Evolutionary conservation across 2,888 invertebrate genomes (phyloP).

Genomic region (Drosophila testacea): DNA sequence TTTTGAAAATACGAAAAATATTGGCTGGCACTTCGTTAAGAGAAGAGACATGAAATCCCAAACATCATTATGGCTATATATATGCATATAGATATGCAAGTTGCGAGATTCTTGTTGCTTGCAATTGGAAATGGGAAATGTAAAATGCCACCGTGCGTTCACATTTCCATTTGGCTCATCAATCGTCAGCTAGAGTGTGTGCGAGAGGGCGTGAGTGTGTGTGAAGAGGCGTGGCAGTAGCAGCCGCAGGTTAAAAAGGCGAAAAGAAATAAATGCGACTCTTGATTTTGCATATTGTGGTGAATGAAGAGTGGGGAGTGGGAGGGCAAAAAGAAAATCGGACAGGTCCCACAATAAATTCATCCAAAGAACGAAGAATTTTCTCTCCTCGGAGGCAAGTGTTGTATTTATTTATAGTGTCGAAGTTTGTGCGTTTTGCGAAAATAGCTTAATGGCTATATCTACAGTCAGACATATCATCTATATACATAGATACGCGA

Average conservation of each 20-base stretch:
- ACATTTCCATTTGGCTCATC: constrained; percentile 51
- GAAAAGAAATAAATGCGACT: constrained; percentile 59
- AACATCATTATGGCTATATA: constrained; percentile 40
- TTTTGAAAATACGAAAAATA: constrained; percentile 18
- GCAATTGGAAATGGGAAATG: constrained; percentile 36
- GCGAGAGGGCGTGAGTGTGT: neutral
- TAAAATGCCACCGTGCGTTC: constrained; percentile 24
- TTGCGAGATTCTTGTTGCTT: constrained; percentile 22
- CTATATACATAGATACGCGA: constrained; percentile 12
- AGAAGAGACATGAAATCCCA: constrained; percentile 38
- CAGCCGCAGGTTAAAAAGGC: constrained; percentile 42
- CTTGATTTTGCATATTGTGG: constrained; percentile 59
- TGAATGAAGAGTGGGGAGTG: too few relatives aligned
- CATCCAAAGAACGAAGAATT: constrained; percentile 40
- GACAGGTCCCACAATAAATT: constrained; percentile 62
- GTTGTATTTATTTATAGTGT: constrained; percentile 74
- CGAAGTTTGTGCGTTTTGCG: constrained; percentile 44
- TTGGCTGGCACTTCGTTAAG: constrained; percentile 31
- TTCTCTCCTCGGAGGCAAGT: constrained; percentile 49
- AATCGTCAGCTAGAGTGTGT: constrained; percentile 45
- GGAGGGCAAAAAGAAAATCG: constrained; percentile 14
- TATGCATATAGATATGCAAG: constrained; percentile 1
- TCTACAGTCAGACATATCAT: constrained; percentile 15
- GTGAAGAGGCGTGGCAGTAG: constrained; percentile 32
- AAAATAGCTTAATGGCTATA: constrained; percentile 57